phyloP scores from a whole-genome alignment of 1,140 invertebrate genomes.

The Heliconius hermathena region DNA sequence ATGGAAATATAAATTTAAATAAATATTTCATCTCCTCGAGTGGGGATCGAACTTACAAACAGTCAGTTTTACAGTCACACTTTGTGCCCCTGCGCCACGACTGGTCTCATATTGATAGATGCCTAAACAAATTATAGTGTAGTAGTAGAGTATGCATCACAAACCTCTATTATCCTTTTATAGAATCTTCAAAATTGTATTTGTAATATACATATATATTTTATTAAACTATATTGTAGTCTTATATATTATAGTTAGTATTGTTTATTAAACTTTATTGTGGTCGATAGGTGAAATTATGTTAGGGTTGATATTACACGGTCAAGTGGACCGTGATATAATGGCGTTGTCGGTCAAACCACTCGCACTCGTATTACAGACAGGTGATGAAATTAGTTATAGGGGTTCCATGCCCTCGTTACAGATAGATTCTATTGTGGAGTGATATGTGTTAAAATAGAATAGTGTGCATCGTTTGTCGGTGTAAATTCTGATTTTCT shows the following conservation, averaged over 20 bases:
- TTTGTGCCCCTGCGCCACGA: too few species aligned
- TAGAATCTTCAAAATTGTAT: too few species aligned
- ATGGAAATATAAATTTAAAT: too few species aligned
- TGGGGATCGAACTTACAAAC: too few species aligned
- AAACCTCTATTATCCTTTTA: too few species aligned
- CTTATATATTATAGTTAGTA: too few species aligned
- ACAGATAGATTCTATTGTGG: background rate
- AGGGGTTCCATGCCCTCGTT: background rate
- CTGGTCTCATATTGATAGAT: too few species aligned
- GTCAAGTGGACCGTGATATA: conserved; percentile 35
- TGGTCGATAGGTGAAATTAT: conserved; percentile 37
- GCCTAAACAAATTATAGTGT: too few species aligned
- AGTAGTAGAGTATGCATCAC: too few species aligned
- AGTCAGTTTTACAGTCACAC: too few species aligned
- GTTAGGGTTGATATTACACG: conserved; percentile 31
- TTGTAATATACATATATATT: background rate
- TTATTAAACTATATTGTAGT: background rate
- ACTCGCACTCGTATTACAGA: conserved; percentile 16
- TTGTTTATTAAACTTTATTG: background rate
- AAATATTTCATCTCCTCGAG: too few species aligned
- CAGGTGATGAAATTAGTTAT: conserved; percentile 17
- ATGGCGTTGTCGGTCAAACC: conserved; percentile 20
- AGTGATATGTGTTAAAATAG: background rate
- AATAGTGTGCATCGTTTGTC: background rate
- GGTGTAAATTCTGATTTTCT: background rate